phyloP scores from a whole-genome alignment of 2,888 invertebrate species.

The Eilema caniola region DNA sequence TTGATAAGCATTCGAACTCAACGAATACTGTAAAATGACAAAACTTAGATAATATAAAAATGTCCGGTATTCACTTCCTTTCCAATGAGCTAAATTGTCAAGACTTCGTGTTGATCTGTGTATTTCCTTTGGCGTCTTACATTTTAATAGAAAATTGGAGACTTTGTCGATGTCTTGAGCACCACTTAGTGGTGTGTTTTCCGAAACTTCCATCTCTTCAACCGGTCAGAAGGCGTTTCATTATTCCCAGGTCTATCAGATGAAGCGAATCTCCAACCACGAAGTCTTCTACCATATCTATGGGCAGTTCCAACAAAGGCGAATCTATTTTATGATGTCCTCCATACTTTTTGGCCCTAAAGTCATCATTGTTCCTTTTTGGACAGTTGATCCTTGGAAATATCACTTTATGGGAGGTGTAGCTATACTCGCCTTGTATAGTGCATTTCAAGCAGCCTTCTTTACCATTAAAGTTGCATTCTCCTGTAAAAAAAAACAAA shows the following conservation, averaged over 20 bases:
- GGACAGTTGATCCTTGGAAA: slow-evolving; percentile 14
- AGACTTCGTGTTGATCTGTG: background rate
- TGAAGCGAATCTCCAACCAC: slow-evolving; percentile 28
- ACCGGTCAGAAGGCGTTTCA: slow-evolving; percentile 35
- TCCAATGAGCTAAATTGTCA: slow-evolving; percentile 14
- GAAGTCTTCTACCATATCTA: slow-evolving; percentile 46
- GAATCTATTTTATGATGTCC: slow-evolving; percentile 26
- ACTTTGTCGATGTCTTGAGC: slow-evolving; percentile 31
- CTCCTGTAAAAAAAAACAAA: too few species aligned
- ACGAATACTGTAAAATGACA: slow-evolving; percentile 7
- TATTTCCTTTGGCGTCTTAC: slow-evolving; percentile 14
- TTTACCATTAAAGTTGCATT: too few species aligned
- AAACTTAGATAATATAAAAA: slow-evolving; percentile 20
- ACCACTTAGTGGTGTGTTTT: slow-evolving; percentile 11
- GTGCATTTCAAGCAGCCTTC: too few species aligned
- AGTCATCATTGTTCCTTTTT: slow-evolving; percentile 23
- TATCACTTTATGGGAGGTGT: slow-evolving; percentile 35
- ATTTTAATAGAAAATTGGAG: slow-evolving; percentile 21
- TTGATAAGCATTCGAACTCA: too few species aligned
- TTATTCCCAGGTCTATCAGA: slow-evolving; percentile 39
- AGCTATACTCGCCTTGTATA: too few species aligned
- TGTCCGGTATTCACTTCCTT: slow-evolving; percentile 18
- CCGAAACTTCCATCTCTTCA: slow-evolving; percentile 32
- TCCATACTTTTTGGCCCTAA: slow-evolving; percentile 22
- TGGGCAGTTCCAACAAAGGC: slow-evolving; percentile 19